phyloP scores from a whole-genome alignment of 2,888 invertebrate species.

The Acanthoscelides obtectus region DNA sequence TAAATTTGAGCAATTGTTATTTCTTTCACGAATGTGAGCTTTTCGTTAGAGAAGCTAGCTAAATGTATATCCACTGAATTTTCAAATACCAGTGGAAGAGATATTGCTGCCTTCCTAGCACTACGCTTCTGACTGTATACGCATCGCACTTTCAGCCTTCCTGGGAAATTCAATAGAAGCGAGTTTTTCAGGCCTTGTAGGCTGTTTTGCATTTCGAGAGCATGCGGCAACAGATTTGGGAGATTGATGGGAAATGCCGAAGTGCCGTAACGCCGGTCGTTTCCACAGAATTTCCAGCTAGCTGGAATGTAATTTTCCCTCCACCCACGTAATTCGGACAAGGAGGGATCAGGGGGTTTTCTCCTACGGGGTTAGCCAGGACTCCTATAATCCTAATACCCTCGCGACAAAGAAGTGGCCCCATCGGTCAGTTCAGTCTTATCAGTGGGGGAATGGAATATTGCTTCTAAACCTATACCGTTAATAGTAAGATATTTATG shows the following conservation, averaged over 20 bases:
- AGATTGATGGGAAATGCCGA: conserved; percentile 15
- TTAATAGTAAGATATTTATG: too few relatives aligned
- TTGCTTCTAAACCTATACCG: too few relatives aligned
- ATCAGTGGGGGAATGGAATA: too few relatives aligned
- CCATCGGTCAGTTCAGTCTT: too few relatives aligned
- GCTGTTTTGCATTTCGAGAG: conserved; percentile 20
- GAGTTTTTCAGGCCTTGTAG: conserved; percentile 20
- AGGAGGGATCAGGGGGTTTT: not conserved
- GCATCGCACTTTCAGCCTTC: conserved; percentile 2
- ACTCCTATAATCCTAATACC: too few relatives aligned
- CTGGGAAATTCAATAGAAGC: conserved; percentile 20
- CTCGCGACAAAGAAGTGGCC: too few relatives aligned
- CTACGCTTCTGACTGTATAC: not conserved
- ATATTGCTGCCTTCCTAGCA: too few relatives aligned
- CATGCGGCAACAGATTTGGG: conserved; percentile 8
- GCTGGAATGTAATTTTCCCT: conserved; percentile 2
- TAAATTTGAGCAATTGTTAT: too few relatives aligned
- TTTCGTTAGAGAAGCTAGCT: too few relatives aligned
- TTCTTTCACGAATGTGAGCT: too few relatives aligned
- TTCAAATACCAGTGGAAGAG: too few relatives aligned
- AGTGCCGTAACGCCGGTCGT: not conserved
- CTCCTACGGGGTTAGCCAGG: not conserved
- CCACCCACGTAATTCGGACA: not conserved
- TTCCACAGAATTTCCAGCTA: not conserved
- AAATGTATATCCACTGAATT: too few relatives aligned